Conservation (phyloP, 2,797 vertebrate species). For the Acanthornis magna region DNA sequence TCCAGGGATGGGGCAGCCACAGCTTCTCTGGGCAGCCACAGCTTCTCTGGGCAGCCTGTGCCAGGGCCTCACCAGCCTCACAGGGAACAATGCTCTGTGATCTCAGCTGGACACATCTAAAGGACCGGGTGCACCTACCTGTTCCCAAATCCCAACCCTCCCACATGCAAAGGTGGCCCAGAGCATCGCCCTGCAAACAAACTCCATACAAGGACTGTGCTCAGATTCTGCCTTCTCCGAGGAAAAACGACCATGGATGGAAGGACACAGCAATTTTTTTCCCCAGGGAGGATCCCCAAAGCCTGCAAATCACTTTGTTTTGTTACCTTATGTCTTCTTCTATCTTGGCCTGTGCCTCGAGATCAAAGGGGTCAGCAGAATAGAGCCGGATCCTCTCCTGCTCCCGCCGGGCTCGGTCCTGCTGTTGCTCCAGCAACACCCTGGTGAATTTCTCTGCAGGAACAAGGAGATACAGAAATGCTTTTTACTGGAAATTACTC, state of each 20-base stretch:
- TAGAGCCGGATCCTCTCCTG: slow-evolving; percentile 95
- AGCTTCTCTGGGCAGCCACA: background rate
- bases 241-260: background rate
- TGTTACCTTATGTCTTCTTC: slow-evolving; percentile 95
- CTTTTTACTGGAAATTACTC: slow-evolving; percentile 12
- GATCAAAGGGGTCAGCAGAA: slow-evolving; percentile 95
- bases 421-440: slow-evolving; percentile 94
- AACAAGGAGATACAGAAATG: slow-evolving; percentile 1
- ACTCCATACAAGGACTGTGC: background rate
- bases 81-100: background rate
- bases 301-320: background rate
- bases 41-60: background rate
- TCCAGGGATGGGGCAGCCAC: background rate
- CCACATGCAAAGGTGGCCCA: accelerated
- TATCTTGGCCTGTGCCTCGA: slow-evolving; percentile 98
- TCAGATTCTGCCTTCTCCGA: background rate
- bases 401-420: slow-evolving; percentile 91
- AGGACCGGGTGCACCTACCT: accelerated
- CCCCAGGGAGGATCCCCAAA: background rate
- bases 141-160: background rate
- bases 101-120: background rate
- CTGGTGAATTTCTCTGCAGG: slow-evolving; percentile 90
- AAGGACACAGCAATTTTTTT: background rate
- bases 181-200: background rate
- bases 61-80: background rate